These are phyloP conservation scores for Tricholauxania praeusta DNA, from an alignment of 2,888 invertebrate species.

Conservation along the genomic window DNA sequence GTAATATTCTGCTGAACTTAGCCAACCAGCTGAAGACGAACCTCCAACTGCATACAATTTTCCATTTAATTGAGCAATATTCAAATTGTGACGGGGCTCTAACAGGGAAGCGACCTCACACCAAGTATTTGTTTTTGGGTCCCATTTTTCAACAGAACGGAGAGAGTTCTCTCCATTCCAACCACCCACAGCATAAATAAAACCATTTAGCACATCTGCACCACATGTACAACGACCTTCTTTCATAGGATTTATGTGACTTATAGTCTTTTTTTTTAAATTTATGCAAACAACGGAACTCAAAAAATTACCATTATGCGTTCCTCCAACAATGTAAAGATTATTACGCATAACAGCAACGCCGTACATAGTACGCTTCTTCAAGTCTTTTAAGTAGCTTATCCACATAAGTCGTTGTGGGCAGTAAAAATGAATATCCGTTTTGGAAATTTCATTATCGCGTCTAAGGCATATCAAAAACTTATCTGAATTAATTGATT, in stretches of 20 bases:
- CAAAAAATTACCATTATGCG: slow-evolving; percentile 76
- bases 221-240: slow-evolving; percentile 87
- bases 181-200: slow-evolving; percentile 94
- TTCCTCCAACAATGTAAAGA: slow-evolving; percentile 88
- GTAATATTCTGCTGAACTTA: slow-evolving; percentile 86
- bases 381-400: slow-evolving; percentile 65
- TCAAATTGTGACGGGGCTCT: slow-evolving; percentile 85
- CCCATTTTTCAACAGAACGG: slow-evolving; percentile 93
- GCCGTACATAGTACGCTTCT: slow-evolving; percentile 87
- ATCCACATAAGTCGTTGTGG: slow-evolving; percentile 65
- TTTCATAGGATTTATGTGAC: slow-evolving; percentile 78
- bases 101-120: slow-evolving; percentile 91
- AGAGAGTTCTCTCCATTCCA: slow-evolving; percentile 82
- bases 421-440: slow-evolving; percentile 68
- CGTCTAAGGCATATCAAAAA: neutral
- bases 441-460: too few species aligned
- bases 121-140: slow-evolving; percentile 89
- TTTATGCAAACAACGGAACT: slow-evolving; percentile 92
- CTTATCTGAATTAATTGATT: slow-evolving; percentile 82
- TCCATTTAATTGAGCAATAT: slow-evolving; percentile 86
- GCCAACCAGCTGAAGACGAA: slow-evolving; percentile 81
- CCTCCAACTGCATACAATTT: slow-evolving; percentile 78
- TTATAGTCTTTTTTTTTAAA: slow-evolving; percentile 83
- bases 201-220: slow-evolving; percentile 81
- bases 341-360: slow-evolving; percentile 86